phyloP scores from a whole-genome alignment of 2,797 vertebrate species.

The Sparus aurata region DNA sequence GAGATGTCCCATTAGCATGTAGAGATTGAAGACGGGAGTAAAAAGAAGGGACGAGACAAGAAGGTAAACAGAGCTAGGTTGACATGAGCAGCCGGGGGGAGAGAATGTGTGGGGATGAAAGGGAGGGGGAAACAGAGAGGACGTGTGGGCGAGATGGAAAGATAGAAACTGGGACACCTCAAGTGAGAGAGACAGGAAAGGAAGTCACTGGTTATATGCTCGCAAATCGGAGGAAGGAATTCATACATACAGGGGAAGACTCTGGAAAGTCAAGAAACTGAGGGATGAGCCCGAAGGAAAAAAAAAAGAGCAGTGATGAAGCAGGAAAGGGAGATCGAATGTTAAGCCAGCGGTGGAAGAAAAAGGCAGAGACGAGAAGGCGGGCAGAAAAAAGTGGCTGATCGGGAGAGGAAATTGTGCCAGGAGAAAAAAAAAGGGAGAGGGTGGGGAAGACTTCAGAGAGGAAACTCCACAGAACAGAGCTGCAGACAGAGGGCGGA shows the following conservation, averaged over 20 bases:
- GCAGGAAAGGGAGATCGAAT: constrained; percentile 2
- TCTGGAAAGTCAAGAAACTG: neutral
- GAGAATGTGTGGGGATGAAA: neutral
- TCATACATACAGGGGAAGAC: neutral
- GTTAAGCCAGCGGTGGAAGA: constrained; percentile 22
- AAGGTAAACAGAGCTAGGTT: constrained; percentile 3
- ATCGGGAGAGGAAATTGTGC: constrained; percentile 45
- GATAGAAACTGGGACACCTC: constrained; percentile 54
- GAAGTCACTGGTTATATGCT: constrained; percentile 7
- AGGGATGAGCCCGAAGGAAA: neutral
- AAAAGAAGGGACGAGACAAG: constrained; percentile 7
- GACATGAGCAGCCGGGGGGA: neutral
- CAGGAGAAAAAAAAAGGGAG: constrained; percentile 39
- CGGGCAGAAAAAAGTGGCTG: constrained; percentile 24
- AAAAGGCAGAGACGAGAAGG: constrained; percentile 8
- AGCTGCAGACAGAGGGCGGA: constrained; percentile 57
- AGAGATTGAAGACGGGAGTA: neutral
- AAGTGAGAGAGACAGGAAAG: constrained; percentile 20
- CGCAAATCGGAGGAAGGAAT: constrained; percentile 16
- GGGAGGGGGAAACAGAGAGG: constrained; percentile 21
- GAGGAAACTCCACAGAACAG: constrained; percentile 60
- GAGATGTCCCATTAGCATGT: constrained; percentile 12
- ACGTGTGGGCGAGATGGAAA: constrained; percentile 24
- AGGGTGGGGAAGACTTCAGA: constrained; percentile 65
- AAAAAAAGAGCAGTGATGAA: neutral